Evolutionary conservation across 2,113 vertebrate species (phyloP).

Genomic region (Neofelis nebulosa): DNA sequence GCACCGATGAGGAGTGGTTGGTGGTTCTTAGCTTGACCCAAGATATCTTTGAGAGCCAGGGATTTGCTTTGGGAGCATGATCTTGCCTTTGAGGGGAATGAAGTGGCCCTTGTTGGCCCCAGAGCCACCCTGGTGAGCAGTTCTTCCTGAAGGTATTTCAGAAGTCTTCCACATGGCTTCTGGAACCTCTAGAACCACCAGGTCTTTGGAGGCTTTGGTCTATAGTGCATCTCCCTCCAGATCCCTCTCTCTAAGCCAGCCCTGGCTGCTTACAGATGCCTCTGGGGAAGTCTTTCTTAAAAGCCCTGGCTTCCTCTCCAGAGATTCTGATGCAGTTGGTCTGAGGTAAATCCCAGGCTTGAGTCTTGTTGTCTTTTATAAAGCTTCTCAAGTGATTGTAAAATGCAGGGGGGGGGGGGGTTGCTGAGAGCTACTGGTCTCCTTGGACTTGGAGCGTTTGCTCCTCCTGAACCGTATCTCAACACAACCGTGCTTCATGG

Average conservation of each 20-base stretch:
- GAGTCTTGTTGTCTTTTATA: neutral
- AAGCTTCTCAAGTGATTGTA: neutral
- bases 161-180: neutral
- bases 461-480: neutral
- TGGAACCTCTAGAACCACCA: neutral
- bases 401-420: neutral
- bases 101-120: neutral
- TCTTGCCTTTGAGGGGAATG: neutral
- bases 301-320: neutral
- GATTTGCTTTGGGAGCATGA: neutral
- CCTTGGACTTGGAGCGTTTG: neutral
- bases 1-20: neutral
- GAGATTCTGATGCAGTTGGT: neutral
- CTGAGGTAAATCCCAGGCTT: neutral
- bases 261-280: neutral
- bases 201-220: neutral
- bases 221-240: neutral
- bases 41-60: neutral
- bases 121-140: neutral
- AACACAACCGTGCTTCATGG: neutral
- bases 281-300: neutral
- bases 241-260: neutral
- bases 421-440: neutral
- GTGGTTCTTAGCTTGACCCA: neutral
- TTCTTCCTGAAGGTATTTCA: neutral